These are phyloP conservation scores for Pollenia amentaria DNA, from an alignment of 2,888 invertebrate species.

Conservation along the genomic window DNA sequence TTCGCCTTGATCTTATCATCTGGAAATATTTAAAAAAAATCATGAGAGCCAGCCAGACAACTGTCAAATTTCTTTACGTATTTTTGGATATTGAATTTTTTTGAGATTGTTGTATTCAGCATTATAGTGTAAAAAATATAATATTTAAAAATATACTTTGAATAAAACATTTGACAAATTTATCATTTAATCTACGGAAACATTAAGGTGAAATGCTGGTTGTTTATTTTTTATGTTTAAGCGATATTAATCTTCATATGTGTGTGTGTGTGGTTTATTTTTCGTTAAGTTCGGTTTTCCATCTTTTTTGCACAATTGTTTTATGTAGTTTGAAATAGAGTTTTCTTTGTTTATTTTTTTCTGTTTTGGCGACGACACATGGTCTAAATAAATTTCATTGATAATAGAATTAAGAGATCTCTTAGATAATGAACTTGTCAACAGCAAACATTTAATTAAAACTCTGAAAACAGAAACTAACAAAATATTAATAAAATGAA, in stretches of 20 bases:
- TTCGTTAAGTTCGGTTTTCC: background rate
- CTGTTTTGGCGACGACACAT: constrained; percentile 36
- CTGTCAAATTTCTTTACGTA: too few relatives aligned
- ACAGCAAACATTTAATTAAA: constrained; percentile 83
- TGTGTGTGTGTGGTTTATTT: background rate
- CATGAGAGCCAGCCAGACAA: too few relatives aligned
- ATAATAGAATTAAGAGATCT: constrained; percentile 81
- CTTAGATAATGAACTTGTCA: constrained; percentile 82
- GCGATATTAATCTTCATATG: background rate
- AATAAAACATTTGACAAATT: background rate
- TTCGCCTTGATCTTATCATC: too few relatives aligned
- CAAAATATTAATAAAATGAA: constrained; percentile 23
- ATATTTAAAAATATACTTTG: background rate
- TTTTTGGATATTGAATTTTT: too few relatives aligned
- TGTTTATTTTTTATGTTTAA: background rate
- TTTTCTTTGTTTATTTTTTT: background rate
- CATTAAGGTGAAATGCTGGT: background rate
- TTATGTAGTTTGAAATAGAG: background rate
- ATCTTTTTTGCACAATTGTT: background rate
- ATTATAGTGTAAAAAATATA: too few relatives aligned
- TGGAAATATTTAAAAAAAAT: too few relatives aligned
- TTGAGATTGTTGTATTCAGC: too few relatives aligned
- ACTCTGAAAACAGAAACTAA: constrained; percentile 54
- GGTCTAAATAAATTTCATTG: constrained; percentile 48
- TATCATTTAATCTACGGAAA: background rate